phyloP scores from a whole-genome alignment of 2,113 vertebrate species.

The Gymnarchus niloticus region DNA sequence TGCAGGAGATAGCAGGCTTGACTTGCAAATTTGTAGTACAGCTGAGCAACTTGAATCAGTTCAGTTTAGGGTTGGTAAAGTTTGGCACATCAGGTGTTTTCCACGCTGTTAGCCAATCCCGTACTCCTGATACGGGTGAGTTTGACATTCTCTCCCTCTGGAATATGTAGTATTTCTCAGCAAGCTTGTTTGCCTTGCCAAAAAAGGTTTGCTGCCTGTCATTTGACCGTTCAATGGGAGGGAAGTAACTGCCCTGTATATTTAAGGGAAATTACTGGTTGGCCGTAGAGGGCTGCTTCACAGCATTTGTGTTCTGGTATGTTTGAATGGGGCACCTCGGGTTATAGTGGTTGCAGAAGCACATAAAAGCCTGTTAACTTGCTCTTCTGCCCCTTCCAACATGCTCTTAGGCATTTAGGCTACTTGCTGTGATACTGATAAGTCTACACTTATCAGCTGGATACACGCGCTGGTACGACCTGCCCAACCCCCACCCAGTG shows the following conservation, averaged over 20 bases:
- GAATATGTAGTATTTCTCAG: background rate
- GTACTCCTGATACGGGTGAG: background rate
- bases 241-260: background rate
- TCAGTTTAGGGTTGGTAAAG: background rate
- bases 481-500: background rate
- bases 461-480: background rate
- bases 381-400: background rate
- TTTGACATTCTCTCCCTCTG: background rate
- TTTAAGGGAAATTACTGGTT: background rate
- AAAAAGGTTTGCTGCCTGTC: background rate
- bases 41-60: background rate
- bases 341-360: background rate
- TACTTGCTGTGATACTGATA: background rate
- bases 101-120: background rate
- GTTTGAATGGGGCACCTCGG: background rate
- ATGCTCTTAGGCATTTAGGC: background rate
- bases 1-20: background rate
- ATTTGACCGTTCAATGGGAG: constrained; percentile 3
- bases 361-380: background rate
- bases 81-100: background rate
- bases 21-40: constrained; percentile 25
- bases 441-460: background rate
- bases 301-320: background rate
- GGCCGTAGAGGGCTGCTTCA: background rate
- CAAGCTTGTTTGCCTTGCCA: background rate